Evolutionary conservation across 2,113 vertebrate species (phyloP).

Genomic region (Lepus americanus): DNA sequence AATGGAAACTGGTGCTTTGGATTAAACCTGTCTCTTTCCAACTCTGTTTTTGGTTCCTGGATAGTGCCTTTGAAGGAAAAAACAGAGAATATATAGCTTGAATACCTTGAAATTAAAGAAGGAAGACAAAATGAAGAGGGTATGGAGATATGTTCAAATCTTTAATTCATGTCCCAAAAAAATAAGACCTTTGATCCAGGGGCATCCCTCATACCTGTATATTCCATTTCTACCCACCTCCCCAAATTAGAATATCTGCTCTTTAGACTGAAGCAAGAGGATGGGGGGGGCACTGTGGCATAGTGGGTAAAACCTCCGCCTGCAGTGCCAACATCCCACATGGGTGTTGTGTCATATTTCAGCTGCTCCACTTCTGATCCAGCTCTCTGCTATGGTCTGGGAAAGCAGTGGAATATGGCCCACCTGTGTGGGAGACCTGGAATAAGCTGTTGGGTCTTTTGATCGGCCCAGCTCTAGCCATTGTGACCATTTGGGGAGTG

Average conservation of each 20-base stretch:
- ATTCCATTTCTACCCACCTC: not conserved
- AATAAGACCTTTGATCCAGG: slow-evolving; percentile 53
- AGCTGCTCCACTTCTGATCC: too few species aligned
- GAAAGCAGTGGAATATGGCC: too few species aligned
- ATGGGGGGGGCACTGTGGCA: too few species aligned
- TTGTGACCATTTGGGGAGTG: too few species aligned
- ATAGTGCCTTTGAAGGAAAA: slow-evolving; percentile 29
- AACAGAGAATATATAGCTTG: slow-evolving; percentile 15
- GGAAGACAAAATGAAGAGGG: slow-evolving; percentile 37
- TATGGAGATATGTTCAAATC: not conserved
- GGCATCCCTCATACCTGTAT: not conserved
- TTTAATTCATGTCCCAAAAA: slow-evolving; percentile 32
- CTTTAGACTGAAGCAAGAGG: not conserved
- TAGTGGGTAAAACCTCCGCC: too few species aligned
- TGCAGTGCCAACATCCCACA: too few species aligned
- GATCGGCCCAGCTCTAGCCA: too few species aligned
- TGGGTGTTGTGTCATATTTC: too few species aligned
- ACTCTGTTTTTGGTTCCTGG: slow-evolving; percentile 40
- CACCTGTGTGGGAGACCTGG: too few species aligned
- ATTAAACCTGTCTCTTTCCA: slow-evolving; percentile 68
- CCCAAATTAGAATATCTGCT: slow-evolving; percentile 33
- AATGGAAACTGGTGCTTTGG: slow-evolving; percentile 67
- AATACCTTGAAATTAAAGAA: slow-evolving; percentile 33
- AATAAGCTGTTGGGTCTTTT: too few species aligned
- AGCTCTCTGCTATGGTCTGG: too few species aligned